Percentiles rank a stretch among this genome's conserved stretches.
phyloP scores from a whole-genome alignment of 2,113 vertebrate genomes.

The Lanius ludovicianus region DNA sequence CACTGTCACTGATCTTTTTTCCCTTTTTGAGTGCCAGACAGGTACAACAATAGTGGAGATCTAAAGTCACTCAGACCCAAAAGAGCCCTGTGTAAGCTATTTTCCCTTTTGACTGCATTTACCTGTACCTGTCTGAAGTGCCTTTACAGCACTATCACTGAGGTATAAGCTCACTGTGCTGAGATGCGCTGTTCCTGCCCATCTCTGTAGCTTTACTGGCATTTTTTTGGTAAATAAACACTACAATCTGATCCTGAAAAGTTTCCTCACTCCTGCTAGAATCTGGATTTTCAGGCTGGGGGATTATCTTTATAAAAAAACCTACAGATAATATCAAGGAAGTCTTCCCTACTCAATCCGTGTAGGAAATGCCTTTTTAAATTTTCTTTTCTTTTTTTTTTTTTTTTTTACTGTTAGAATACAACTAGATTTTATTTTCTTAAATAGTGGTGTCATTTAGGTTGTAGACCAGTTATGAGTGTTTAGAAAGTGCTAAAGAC shows the following conservation, averaged over 20 bases:
- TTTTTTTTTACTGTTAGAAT: background rate
- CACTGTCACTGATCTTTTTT: background rate
- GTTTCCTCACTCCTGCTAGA: background rate
- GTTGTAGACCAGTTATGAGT: background rate
- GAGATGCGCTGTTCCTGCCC: background rate
- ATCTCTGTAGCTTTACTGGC: background rate
- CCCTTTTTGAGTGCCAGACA: background rate
- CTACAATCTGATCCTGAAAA: background rate
- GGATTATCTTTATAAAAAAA: background rate
- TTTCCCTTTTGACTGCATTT: background rate
- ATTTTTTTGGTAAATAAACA: background rate
- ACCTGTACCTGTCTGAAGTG: background rate
- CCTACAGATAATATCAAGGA: background rate
- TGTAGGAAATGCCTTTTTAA: background rate
- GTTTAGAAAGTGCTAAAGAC: background rate
- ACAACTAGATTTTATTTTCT: background rate
- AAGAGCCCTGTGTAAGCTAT: background rate
- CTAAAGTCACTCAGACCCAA: background rate
- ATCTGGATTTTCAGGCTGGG: conserved; percentile 22
- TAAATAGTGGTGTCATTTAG: background rate
- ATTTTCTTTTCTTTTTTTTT: too few species aligned
- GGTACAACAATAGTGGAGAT: background rate
- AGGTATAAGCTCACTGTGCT: background rate
- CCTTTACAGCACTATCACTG: background rate
- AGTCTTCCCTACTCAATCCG: background rate